Evolutionary conservation across 2,797 vertebrate genomes (phyloP).

Genomic region (Crypturellus tataupa): DNA sequence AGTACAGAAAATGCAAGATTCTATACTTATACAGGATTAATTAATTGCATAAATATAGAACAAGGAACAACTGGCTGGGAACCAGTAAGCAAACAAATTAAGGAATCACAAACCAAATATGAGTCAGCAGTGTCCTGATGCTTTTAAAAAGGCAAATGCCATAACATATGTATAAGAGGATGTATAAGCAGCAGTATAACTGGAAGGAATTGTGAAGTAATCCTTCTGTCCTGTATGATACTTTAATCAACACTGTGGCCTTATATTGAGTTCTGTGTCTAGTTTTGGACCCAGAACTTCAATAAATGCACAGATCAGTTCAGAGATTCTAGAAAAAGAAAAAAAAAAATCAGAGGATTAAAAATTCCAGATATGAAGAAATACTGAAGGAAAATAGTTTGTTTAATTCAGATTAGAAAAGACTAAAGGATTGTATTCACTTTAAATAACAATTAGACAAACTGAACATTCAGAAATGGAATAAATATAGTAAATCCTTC

Average conservation of each 20-base stretch:
- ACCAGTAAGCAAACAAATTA: neutral
- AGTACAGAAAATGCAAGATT: neutral
- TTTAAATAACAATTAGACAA: conserved; percentile 43
- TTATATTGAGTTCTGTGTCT: conserved; percentile 39
- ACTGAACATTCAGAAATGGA: neutral
- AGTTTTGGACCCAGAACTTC: neutral
- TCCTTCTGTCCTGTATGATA: neutral
- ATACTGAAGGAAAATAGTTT: conserved; percentile 36
- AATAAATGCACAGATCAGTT: conserved; percentile 33
- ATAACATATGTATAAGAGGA: conserved; percentile 25
- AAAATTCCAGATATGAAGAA: conserved; percentile 12
- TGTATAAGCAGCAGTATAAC: conserved; percentile 9
- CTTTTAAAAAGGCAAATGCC: conserved; percentile 10
- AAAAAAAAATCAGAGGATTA: neutral
- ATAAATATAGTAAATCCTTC: neutral
- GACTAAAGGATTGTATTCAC: neutral
- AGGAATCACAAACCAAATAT: neutral
- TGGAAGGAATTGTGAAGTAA: conserved; percentile 61
- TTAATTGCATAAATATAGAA: neutral
- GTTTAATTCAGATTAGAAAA: neutral
- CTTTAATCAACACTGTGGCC: conserved; percentile 1
- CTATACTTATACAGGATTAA: neutral
- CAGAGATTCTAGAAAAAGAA: neutral
- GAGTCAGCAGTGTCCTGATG: conserved; percentile 25
- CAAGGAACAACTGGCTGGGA: neutral